phyloP scores from a whole-genome alignment of 2,113 vertebrate species.

The Festucalex cinctus region DNA sequence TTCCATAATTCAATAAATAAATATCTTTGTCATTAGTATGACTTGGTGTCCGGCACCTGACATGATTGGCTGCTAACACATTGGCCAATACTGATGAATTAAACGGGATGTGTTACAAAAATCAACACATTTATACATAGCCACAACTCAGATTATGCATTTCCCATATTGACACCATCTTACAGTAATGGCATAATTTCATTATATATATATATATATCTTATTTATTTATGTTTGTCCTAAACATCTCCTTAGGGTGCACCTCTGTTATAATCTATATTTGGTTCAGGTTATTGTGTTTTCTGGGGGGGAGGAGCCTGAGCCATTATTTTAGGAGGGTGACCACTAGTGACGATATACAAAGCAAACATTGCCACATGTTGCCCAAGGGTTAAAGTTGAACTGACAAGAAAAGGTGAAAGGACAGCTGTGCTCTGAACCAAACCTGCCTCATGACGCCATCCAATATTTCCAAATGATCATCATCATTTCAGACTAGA shows the following conservation, averaged over 20 bases:
- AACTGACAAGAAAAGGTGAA: slow-evolving; percentile 54
- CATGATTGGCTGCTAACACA: background rate
- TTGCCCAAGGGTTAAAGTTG: slow-evolving; percentile 49
- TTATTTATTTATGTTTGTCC: too few relatives aligned
- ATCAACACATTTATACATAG: background rate
- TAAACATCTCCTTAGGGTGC: too few relatives aligned
- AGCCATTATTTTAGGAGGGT: too few relatives aligned
- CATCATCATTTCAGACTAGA: background rate
- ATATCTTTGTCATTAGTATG: slow-evolving; percentile 55
- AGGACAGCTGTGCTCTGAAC: slow-evolving; percentile 42
- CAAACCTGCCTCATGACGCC: slow-evolving; percentile 7
- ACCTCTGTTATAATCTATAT: too few relatives aligned
- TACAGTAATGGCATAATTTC: too few relatives aligned
- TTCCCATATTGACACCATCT: slow-evolving; percentile 1
- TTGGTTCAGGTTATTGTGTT: too few relatives aligned
- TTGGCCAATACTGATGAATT: slow-evolving; percentile 1
- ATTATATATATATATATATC: too few relatives aligned
- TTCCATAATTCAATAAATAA: slow-evolving; percentile 84
- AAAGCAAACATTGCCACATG: slow-evolving; percentile 46
- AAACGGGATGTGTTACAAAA: slow-evolving; percentile 4
- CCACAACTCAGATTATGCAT: slow-evolving; percentile 26
- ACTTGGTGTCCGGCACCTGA: slow-evolving; percentile 68
- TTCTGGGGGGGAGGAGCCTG: too few relatives aligned
- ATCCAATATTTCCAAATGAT: background rate
- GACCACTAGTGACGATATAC: slow-evolving; percentile 2